Percentiles rank a stretch among this genome's conserved stretches.
phyloP scores from a whole-genome alignment of 2,888 invertebrate genomes.

The Cyclophora albipunctata region DNA sequence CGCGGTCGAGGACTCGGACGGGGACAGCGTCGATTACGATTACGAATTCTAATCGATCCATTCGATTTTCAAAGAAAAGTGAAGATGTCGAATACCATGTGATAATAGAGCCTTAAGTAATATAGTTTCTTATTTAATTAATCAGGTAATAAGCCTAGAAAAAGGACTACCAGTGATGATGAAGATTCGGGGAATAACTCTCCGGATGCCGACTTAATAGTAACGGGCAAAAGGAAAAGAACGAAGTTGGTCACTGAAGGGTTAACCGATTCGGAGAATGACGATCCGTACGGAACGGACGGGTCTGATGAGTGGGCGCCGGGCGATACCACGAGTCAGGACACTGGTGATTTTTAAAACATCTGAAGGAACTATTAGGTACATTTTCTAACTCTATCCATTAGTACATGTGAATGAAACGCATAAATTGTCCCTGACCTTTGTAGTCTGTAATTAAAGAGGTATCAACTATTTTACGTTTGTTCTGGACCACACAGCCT shows the following conservation, averaged over 20 bases:
- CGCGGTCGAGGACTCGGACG: constrained; percentile 54
- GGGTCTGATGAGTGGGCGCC: constrained; percentile 68
- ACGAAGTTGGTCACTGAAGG: constrained; percentile 27
- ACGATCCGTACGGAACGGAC: constrained; percentile 66
- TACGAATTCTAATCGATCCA: constrained; percentile 51
- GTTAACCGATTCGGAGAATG: constrained; percentile 40
- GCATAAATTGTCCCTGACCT: too few species aligned
- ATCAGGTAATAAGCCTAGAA: constrained; percentile 2
- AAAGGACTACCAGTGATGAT: constrained; percentile 10
- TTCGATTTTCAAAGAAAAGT: too few species aligned
- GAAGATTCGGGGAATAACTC: constrained; percentile 9
- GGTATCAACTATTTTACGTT: too few species aligned
- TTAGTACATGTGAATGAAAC: too few species aligned
- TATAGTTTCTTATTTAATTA: constrained; percentile 2
- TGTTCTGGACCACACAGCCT: too few species aligned
- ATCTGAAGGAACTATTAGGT: too few species aligned
- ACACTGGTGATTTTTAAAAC: neutral
- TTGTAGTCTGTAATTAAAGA: too few species aligned
- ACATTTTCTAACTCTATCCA: too few species aligned
- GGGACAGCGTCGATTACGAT: constrained; percentile 62
- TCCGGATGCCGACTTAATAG: constrained; percentile 24
- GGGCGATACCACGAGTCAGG: constrained; percentile 34
- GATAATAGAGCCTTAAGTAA: too few species aligned
- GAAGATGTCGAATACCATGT: too few species aligned
- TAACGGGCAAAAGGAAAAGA: constrained; percentile 44